These are phyloP conservation scores for Lichenostomus cassidix DNA, from an alignment of 2,113 vertebrate genomes.

Conservation along the genomic window DNA sequence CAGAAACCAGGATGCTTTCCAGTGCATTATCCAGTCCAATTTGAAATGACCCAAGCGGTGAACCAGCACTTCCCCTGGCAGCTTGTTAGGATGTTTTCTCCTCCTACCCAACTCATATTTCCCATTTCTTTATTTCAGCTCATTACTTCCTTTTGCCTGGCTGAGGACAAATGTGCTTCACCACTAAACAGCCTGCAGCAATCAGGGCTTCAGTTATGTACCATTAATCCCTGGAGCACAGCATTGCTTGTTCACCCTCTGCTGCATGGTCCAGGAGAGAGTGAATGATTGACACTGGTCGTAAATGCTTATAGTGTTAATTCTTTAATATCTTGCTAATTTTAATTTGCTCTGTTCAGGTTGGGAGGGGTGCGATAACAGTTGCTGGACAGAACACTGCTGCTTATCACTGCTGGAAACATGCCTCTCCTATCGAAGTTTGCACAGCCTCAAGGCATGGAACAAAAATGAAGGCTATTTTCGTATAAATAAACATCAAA, in stretches of 20 bases:
- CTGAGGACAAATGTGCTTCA: constrained; percentile 17
- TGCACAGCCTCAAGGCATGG: constrained; percentile 45
- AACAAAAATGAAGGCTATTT: constrained; percentile 61
- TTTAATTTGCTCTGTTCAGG: constrained; percentile 20
- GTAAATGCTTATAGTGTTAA: constrained; percentile 53
- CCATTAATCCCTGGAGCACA: constrained; percentile 47
- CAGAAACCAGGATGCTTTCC: constrained; percentile 30
- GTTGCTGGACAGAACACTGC: constrained; percentile 4
- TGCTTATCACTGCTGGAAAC: constrained; percentile 42
- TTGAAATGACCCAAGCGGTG: constrained; percentile 13
- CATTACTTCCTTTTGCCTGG: constrained; percentile 30
- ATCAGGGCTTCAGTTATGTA: constrained; percentile 33
- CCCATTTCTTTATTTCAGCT: constrained; percentile 30
- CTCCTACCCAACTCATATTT: constrained; percentile 9
- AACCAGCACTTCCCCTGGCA: constrained; percentile 37
- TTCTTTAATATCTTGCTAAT: constrained; percentile 51
- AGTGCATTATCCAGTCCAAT: constrained; percentile 3
- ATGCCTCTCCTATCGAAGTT: neutral
- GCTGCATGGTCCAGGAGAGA: constrained; percentile 11
- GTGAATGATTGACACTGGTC: constrained; percentile 52
- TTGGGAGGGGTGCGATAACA: neutral
- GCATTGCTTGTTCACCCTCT: constrained; percentile 25
- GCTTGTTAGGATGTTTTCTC: constrained; percentile 47
- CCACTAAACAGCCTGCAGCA: constrained; percentile 20
- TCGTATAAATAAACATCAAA: constrained; percentile 62